A percentile compares a stretch with the other conserved stretches of the same genome.
Evolutionary conservation across 2,113 vertebrate genomes (phyloP).

Genomic region (Brachirus orientalis): DNA sequence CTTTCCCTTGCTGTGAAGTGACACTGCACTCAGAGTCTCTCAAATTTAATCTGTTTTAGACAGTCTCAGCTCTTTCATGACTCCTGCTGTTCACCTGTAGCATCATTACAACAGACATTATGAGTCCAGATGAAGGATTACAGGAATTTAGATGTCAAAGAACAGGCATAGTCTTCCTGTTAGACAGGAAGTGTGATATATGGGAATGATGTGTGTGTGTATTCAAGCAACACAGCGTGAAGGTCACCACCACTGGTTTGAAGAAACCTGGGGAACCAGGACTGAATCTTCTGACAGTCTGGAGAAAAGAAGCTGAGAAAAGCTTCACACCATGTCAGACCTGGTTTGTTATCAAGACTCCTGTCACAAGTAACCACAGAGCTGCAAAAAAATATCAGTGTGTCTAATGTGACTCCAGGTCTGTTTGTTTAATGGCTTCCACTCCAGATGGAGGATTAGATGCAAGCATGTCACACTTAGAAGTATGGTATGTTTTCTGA

Average conservation of each 20-base stretch:
- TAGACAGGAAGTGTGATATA: conserved; percentile 12
- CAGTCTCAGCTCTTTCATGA: conserved; percentile 37
- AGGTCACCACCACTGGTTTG: conserved; percentile 19
- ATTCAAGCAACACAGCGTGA: conserved; percentile 19
- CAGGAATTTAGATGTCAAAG: conserved; percentile 25
- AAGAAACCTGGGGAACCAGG: too few species aligned
- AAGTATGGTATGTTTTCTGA: background rate
- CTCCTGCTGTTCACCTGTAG: conserved; percentile 24
- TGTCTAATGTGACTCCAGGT: background rate
- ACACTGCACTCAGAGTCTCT: conserved; percentile 1
- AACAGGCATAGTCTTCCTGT: background rate
- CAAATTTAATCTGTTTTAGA: conserved; percentile 19
- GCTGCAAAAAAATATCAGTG: background rate
- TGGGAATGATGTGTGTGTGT: conserved; percentile 17
- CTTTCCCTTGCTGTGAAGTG: conserved; percentile 12
- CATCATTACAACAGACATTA: background rate
- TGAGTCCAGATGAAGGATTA: conserved; percentile 9
- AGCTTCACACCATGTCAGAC: background rate
- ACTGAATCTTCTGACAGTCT: background rate
- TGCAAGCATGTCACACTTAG: background rate
- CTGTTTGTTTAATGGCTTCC: conserved; percentile 3
- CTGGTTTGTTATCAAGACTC: background rate
- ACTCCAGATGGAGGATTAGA: background rate
- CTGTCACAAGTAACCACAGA: background rate
- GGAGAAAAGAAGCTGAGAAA: background rate